A percentile compares a stretch with the other conserved stretches of the same genome.
These are phyloP conservation scores for Hypsibius dujardini DNA, from an alignment of 1,140 invertebrate species.

Conservation along the genomic window DNA sequence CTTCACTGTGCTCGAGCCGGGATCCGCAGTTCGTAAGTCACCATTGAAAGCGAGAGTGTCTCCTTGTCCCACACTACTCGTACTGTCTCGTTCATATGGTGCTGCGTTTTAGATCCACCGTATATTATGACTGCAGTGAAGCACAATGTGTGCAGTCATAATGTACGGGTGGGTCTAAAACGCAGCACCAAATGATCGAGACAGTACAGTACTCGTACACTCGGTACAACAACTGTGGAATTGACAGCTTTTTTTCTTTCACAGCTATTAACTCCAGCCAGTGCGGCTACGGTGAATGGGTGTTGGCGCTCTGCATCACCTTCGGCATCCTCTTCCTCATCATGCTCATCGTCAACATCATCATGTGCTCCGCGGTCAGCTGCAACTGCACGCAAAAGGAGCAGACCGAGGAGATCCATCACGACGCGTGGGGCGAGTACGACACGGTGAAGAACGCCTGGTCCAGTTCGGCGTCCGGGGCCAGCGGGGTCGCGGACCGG, in stretches of 20 bases:
- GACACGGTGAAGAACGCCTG: slow-evolving; percentile 14
- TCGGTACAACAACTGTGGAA: not conserved
- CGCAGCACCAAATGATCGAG: no score
- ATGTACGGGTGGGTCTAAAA: no score
- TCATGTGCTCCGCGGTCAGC: slow-evolving; percentile 52
- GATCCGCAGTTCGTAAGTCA: not conserved
- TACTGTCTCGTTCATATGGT: no score
- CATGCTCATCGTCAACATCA: slow-evolving; percentile 84
- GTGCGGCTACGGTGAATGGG: slow-evolving; percentile 39
- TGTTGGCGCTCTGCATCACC: slow-evolving; percentile 70
- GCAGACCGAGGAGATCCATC: not conserved
- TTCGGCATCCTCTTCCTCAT: slow-evolving; percentile 73
- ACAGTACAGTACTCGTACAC: no score
- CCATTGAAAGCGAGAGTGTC: no score
- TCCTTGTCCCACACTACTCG: no score
- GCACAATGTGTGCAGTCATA: no score
- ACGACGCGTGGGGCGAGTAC: slow-evolving; percentile 14
- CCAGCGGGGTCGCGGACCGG: not conserved
- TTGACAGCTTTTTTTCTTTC: not conserved
- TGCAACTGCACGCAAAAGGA: slow-evolving; percentile 4
- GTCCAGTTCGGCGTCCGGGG: not conserved
- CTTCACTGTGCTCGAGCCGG: slow-evolving; percentile 14
- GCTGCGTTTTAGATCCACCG: no score
- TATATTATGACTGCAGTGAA: no score
- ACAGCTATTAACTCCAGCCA: not conserved